Evolutionary conservation across 64 coral and sea anemone genomes (phyloP), one percentile per base, ranked within the genome.

Genomic region (Stichodactyla helianthus): DNA sequence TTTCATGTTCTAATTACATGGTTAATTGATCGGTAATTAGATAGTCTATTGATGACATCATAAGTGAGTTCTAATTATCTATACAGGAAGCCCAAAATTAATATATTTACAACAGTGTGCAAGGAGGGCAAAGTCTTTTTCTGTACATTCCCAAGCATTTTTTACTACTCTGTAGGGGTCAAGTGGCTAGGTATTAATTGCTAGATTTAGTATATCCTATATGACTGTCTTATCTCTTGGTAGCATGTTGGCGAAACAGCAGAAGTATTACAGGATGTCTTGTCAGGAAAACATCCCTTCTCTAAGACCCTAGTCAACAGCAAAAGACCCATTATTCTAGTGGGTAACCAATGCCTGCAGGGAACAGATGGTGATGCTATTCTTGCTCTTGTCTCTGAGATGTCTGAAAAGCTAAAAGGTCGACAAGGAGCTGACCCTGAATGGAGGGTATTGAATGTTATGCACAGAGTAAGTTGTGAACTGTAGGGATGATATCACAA

Each of bases 361-460:
- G 87, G 87, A 28, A 71, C 92, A 55, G 90, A 95, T 87, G 97
- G 93, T 77, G 26, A 55, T 20, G 90, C 82, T 55, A 57, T 95
- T 51, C 86, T 95, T 63, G 88, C 82, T 44, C 71, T 95, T 55
- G 64, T 93, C 6, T 86, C 93, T 58, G 88, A 92, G 78, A 91
- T 99, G 78, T 93, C 97, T 27, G 71, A 92, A 28, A 99, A 95
- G 81, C 70, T 99, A 23, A 99, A 91, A 76, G 79, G 63, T 67
- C 83, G 77, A 2, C 85, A 91, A 59, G 57, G 87, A 83, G 91
- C 87, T 51, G 87, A 94, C 52, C 82, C 85, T 22, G 86, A 91
- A 12, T 99, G 97, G 97, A 95, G 93, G n/a, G 93, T 94, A 19
- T 93, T 99, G 23, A 99, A 99, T 86, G 88, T 99, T 2, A 58